Percentiles rank a stretch among this genome's conserved stretches.
These are phyloP conservation scores for Euura lappo DNA, from an alignment of 1,140 invertebrate genomes.

Conservation along the genomic window DNA sequence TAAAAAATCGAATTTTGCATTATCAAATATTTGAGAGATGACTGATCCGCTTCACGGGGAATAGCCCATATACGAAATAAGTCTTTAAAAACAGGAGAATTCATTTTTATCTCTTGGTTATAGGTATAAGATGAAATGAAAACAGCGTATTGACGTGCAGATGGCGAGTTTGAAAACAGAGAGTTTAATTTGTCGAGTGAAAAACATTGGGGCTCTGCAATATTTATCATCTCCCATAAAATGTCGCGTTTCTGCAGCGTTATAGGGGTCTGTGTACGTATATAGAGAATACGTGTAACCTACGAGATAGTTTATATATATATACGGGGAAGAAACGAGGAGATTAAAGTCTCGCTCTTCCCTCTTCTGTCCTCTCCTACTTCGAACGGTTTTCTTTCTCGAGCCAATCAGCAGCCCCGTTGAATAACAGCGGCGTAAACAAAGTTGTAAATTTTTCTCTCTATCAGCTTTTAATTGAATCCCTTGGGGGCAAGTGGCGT, in stretches of 20 bases:
- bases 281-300: too few species aligned
- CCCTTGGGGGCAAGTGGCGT: not conserved
- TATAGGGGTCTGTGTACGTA: too few species aligned
- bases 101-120: not conserved
- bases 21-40: too few species aligned
- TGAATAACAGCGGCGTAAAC: slow-evolving; percentile 31
- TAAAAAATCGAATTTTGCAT: too few species aligned
- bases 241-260: too few species aligned
- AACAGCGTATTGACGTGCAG: too few species aligned
- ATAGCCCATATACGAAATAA: slow-evolving; percentile 24
- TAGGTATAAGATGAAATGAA: not conserved
- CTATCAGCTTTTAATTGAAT: slow-evolving; percentile 24
- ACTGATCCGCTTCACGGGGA: too few species aligned
- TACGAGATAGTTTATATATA: not conserved
- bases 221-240: too few species aligned
- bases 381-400: not conserved
- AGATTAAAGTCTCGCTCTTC: slow-evolving; percentile 28
- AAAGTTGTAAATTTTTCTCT: slow-evolving; percentile 45
- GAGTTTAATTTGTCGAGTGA: too few species aligned
- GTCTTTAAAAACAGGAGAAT: too few species aligned
- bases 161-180: too few species aligned
- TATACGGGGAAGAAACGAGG: not conserved
- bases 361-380: slow-evolving; percentile 21
- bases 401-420: slow-evolving; percentile 6
- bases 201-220: too few species aligned